Evolutionary conservation across 2,888 invertebrate species (phyloP), one percentile per base, ranked within the genome.

Genomic region (Dryococelus australis): DNA sequence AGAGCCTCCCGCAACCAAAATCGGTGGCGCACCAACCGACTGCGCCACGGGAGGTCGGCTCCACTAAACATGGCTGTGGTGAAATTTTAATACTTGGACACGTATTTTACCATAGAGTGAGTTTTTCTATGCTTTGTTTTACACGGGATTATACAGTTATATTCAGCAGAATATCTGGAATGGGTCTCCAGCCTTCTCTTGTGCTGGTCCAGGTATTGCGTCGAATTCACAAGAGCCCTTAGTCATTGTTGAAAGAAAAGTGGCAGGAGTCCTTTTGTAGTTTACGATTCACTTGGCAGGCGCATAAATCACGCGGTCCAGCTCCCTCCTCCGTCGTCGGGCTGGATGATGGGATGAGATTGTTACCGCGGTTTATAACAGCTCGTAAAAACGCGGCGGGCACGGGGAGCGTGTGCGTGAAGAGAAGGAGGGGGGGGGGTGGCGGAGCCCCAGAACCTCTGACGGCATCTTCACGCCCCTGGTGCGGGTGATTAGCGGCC

Each of bases 311-410:
- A 65, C 65, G 65, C 65, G 8, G 65, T 8, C 8, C 12, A 13
- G 47, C 1, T 65, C 65, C 65, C 65, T n/a, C 16, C 65, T 16
- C 65, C 65, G 65, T 47, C n/a, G 6, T 47, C 65, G 13, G 10
- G 65, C 24, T 1, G 47, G 24, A 9, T 65, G n/a, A 20, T 24
- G 65, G 4, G 83, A 83, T 83, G 83, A 83, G 83, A 35, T 83
- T 83, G 83, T 83, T 83, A 35, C 83, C 83, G 83, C 43, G 83
- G 28, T 83, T 83, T 83, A 83, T 35, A 43, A 28, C 83, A 20
- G 28, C 28, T 83, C 83, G 83, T 83, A 83, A 83, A 83, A 12
- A 20, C 24, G 47, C n/a, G 24, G 65, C 10, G 65, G 65, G n/a
- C 65, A 2, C 65, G 8, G 0, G 24, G 65, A 2, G 65, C 8